Percentiles rank a stretch among this genome's conserved stretches.
Evolutionary conservation across 2,113 vertebrate species (phyloP).

Genomic region (Naja naja): DNA sequence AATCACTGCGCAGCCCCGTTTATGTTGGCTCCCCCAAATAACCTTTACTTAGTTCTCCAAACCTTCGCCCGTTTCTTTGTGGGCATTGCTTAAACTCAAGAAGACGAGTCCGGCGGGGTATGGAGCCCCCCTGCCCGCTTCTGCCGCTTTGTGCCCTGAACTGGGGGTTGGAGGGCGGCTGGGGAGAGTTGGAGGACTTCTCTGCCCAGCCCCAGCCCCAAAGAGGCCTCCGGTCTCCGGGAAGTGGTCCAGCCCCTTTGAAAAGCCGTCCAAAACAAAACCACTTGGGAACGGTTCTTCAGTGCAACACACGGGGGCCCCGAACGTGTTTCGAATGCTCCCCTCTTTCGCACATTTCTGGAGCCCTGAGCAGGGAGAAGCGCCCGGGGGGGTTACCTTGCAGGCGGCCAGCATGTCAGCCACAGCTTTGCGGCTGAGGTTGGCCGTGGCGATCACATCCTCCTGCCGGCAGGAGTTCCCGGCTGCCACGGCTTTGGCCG

Average conservation of each 20-base stretch:
- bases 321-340: no score
- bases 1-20: neutral
- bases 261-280: neutral
- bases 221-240: neutral
- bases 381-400: slow-evolving; percentile 70
- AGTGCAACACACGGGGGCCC: neutral
- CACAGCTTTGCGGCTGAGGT: slow-evolving; percentile 96
- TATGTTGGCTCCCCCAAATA: neutral
- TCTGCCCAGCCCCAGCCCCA: neutral
- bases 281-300: neutral
- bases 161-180: neutral
- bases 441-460: slow-evolving; percentile 94
- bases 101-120: neutral
- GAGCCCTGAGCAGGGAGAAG: neutral
- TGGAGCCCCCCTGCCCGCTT: neutral
- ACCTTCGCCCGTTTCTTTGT: neutral
- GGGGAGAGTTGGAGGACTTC: neutral
- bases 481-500: slow-evolving; percentile 96
- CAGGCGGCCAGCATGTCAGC: slow-evolving; percentile 91
- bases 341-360: no score
- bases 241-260: neutral
- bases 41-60: neutral
- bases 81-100: neutral
- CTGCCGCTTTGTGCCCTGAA: neutral
- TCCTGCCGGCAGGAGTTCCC: slow-evolving; percentile 96